Conservation (phyloP, 1,140 invertebrate species). For the Lordiphosa collinella region DNA sequence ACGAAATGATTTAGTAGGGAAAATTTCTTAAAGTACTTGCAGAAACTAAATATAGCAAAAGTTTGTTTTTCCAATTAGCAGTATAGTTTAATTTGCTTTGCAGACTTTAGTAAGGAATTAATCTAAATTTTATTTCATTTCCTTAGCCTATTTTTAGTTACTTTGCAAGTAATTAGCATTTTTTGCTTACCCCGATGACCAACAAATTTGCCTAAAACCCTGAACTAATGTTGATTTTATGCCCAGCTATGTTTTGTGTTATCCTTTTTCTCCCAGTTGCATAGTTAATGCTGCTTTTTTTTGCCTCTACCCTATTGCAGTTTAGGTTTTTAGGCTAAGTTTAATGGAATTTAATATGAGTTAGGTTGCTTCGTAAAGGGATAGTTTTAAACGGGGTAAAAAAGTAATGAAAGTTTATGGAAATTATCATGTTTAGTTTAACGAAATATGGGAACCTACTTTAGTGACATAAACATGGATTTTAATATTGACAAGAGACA, state of each 20-base stretch:
- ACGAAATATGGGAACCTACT: no score
- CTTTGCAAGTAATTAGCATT: constrained; percentile 31
- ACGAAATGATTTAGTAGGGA: no score
- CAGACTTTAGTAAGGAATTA: no score
- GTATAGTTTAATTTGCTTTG: background rate
- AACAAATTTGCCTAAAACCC: constrained; percentile 27
- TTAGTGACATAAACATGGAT: no score
- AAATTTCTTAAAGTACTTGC: no score
- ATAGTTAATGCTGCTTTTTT: constrained; percentile 38
- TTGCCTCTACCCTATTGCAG: constrained; percentile 14
- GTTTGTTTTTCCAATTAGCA: constrained; percentile 5
- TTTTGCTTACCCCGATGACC: constrained; percentile 38
- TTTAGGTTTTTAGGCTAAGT: constrained; percentile 23
- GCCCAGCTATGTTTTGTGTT: constrained; percentile 9
- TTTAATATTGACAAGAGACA: no score
- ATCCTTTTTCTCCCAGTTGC: constrained; percentile 17
- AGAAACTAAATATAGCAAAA: no score
- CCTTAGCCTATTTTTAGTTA: constrained; percentile 13
- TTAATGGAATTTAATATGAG: constrained; percentile 32
- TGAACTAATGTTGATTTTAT: constrained; percentile 26
- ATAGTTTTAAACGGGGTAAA: background rate
- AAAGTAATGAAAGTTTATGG: background rate
- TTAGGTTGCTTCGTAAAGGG: background rate
- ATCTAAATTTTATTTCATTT: background rate
- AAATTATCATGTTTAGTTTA: background rate